Base-by-base conservation (phyloP, 2,888 invertebrate genomes). In the Thymelicus acteon region DNA sequence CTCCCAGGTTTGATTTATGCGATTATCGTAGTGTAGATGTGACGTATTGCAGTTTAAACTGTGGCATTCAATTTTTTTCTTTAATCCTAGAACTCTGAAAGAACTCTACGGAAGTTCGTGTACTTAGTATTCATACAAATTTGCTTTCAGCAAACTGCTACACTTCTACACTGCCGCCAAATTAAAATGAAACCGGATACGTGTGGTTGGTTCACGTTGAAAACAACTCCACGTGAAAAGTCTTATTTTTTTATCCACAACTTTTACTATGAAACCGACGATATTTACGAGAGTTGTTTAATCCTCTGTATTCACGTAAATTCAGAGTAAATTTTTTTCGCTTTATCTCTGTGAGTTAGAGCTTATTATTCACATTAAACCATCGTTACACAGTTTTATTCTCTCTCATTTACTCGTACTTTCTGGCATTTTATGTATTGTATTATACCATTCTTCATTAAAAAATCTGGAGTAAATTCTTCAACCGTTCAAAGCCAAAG, bases 331-430 rank as follows among this genome's bases (percentile, higher is more conserved):
- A 44, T 19, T 54, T 62, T 63, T 54, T 69, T 37, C 48, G 57
- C 57, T 63, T 58, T 60, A 57, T 63, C 31, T 63, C 63, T 15
- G 49, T 52, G 64, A 54, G 52, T 65, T 54, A 65, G 64, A 65
- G 52, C 52, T 60, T 69, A 44, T 63, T 70, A 64, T 40, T 58
- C 48, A 24, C 49, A 63, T 64, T 63, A 60, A 64, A 64, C 49
- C 63, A 60, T 48, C 58, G 39, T 64, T 69, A 64, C 69, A 69
- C 69, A 69, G 63, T 69, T 69, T 69, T 69, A 48, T 58, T 69
- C 63, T 44, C 57, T 69, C 47, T 57, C 57, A 47, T 69, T 62
- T 47, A 68, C 48, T 47, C 52, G 52, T 54, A 52, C 47, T 47
- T 57, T 48, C 48, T 63, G 57, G 57, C 37, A 60, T 67, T 54